These are phyloP conservation scores for Oncopeltus fasciatus DNA, from an alignment of 1,140 invertebrate genomes.

Conservation along the genomic window DNA sequence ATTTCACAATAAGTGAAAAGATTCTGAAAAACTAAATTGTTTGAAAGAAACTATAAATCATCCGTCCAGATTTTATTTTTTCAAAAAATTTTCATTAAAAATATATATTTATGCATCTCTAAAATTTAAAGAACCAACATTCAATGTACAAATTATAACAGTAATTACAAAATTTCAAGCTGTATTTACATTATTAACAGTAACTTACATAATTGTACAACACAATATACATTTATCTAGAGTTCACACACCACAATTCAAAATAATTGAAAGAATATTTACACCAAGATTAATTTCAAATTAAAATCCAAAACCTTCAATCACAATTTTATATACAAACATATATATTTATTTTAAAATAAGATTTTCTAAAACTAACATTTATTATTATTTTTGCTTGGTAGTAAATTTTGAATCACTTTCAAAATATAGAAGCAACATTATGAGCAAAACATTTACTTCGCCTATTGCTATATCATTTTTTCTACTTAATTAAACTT, in stretches of 20 bases:
- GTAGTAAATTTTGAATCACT: too few relatives aligned
- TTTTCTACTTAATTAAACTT: not conserved
- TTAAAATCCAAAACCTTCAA: not conserved
- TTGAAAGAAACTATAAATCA: not conserved
- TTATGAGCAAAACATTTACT: not conserved
- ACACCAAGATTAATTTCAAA: not conserved
- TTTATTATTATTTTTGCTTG: not conserved
- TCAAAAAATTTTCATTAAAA: conserved; percentile 3
- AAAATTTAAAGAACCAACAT: conserved; percentile 1
- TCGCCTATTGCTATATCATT: not conserved
- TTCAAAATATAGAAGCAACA: too few relatives aligned
- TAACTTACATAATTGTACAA: not conserved
- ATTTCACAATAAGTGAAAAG: too few relatives aligned
- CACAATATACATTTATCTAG: not conserved
- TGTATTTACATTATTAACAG: conserved; percentile 3
- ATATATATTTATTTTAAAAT: not conserved
- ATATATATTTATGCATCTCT: not conserved
- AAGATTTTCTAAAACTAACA: not conserved
- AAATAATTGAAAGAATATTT: conserved; percentile 4
- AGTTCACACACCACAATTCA: not conserved
- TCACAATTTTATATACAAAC: not conserved
- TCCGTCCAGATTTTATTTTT: conserved; percentile 9
- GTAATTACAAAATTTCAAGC: not conserved
- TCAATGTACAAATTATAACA: conserved; percentile 1
- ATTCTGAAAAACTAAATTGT: too few relatives aligned